These are phyloP conservation scores for Thalassaphorura encarpata DNA, from an alignment of 1,140 invertebrate species.

Conservation along the genomic window DNA sequence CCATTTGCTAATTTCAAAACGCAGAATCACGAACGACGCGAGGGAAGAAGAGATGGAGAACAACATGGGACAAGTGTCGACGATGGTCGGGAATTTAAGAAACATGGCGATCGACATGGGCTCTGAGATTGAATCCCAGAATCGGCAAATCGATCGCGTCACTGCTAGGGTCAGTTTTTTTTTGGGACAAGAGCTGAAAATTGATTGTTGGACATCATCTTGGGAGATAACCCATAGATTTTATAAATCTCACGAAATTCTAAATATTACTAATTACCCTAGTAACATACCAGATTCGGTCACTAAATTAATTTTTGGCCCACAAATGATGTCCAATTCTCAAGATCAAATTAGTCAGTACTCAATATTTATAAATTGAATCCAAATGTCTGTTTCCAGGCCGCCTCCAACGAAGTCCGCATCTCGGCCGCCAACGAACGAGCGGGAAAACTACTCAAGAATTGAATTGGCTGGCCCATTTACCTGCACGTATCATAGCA, in stretches of 20 bases:
- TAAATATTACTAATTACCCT: too few species aligned
- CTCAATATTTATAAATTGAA: background rate
- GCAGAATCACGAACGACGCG: conserved; percentile 39
- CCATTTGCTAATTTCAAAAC: too few species aligned
- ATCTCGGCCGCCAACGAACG: conserved; percentile 74
- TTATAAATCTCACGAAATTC: too few species aligned
- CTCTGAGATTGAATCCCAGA: conserved; percentile 53
- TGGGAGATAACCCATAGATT: too few species aligned
- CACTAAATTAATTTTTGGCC: too few species aligned
- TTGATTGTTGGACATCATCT: too few species aligned
- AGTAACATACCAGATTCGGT: too few species aligned
- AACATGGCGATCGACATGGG: conserved; percentile 63
- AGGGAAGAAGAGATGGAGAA: conserved; percentile 41
- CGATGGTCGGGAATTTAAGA: conserved; percentile 55
- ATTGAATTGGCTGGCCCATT: too few species aligned
- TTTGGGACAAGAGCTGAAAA: too few species aligned
- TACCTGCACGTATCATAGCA: too few species aligned
- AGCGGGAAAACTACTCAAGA: conserved; percentile 61
- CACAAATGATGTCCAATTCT: too few species aligned
- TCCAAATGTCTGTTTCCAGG: conserved; percentile 41
- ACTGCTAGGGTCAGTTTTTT: conserved; percentile 46
- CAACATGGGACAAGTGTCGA: conserved; percentile 46
- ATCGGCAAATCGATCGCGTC: conserved; percentile 52
- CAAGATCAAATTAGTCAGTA: conserved; percentile 6
- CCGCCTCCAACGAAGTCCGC: conserved; percentile 68